Percentiles rank a stretch among this genome's conserved stretches.
These are phyloP conservation scores for Acrobasis repandana DNA, from an alignment of 2,888 invertebrate species.

Conservation along the genomic window DNA sequence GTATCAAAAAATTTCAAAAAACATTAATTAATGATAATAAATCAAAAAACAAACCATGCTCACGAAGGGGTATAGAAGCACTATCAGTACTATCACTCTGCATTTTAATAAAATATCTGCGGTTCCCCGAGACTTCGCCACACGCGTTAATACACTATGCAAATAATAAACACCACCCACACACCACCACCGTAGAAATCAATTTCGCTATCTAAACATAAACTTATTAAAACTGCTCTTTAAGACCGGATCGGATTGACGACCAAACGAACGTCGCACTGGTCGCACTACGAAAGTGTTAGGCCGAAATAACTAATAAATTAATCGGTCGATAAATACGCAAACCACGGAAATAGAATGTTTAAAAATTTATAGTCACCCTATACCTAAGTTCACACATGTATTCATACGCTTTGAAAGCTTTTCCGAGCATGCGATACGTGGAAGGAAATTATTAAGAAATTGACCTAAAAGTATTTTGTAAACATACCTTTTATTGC, in stretches of 20 bases:
- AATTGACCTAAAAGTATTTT: not conserved
- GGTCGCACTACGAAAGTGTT: not conserved
- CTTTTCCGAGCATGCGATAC: not conserved
- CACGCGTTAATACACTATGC: not conserved
- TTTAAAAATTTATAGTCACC: not conserved
- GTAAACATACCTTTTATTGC: constrained; percentile 8
- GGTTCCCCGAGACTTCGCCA: not conserved
- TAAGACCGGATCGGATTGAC: constrained; percentile 6
- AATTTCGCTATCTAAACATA: constrained; percentile 17
- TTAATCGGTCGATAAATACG: too few species aligned
- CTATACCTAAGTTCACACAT: not conserved
- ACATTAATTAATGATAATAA: not conserved
- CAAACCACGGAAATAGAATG: not conserved
- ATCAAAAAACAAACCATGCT: constrained; percentile 25
- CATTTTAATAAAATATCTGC: constrained; percentile 20
- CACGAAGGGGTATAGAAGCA: constrained; percentile 26
- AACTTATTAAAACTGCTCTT: constrained; percentile 6
- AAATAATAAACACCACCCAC: not conserved
- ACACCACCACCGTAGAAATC: constrained; percentile 21
- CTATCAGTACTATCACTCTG: constrained; percentile 29
- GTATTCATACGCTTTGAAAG: not conserved
- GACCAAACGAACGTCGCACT: not conserved
- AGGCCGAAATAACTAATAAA: not conserved
- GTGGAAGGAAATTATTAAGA: not conserved
- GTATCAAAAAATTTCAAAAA: too few species aligned